phyloP scores from a whole-genome alignment of 2,888 invertebrate genomes.

The Philonicus albiceps region DNA sequence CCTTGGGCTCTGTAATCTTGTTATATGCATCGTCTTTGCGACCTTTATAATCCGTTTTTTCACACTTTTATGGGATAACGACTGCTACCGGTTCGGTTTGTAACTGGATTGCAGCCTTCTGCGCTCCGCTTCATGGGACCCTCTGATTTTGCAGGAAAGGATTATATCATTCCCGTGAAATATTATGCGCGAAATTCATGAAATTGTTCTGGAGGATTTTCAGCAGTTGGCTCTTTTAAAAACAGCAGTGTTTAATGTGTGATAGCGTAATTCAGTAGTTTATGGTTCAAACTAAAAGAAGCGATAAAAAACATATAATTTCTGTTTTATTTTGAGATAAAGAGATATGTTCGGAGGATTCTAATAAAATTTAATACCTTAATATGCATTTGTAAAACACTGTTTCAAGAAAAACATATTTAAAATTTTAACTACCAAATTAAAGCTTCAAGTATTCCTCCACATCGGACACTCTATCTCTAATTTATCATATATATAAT shows the following conservation, averaged over 20 bases:
- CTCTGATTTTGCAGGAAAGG: background rate
- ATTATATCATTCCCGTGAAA: background rate
- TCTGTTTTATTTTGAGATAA: too few relatives aligned
- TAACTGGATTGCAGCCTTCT: background rate
- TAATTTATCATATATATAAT: too few relatives aligned
- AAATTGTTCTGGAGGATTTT: background rate
- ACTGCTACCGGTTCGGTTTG: background rate
- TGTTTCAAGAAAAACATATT: too few relatives aligned
- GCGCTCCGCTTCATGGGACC: background rate
- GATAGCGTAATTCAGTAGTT: too few relatives aligned
- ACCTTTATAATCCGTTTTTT: constrained; percentile 27
- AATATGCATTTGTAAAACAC: too few relatives aligned
- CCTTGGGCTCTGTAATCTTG: constrained; percentile 18
- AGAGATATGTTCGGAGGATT: too few relatives aligned
- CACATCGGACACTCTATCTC: too few relatives aligned
- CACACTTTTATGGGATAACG: constrained; percentile 19
- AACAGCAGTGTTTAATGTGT: background rate
- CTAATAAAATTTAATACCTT: too few relatives aligned
- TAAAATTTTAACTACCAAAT: too few relatives aligned
- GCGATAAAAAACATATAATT: too few relatives aligned
- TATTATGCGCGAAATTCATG: background rate
- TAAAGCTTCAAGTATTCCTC: too few relatives aligned
- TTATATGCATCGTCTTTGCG: constrained; percentile 16
- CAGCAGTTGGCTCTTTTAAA: background rate
- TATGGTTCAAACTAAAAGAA: too few relatives aligned